These are phyloP conservation scores for Dallia pectoralis DNA, from an alignment of 2,797 vertebrate genomes.

Conservation along the genomic window DNA sequence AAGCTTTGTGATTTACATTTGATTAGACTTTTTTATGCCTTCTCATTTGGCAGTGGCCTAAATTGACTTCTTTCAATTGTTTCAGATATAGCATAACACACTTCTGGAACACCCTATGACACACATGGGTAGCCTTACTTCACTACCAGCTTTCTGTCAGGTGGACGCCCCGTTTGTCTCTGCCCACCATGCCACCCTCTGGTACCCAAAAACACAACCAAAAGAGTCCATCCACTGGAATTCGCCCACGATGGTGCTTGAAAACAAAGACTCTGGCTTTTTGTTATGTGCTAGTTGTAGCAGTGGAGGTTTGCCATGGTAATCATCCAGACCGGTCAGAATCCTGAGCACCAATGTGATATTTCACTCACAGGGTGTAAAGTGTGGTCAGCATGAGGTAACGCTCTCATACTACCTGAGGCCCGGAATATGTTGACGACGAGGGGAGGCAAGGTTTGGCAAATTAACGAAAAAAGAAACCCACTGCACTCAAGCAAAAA, in stretches of 20 bases:
- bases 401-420: slow-evolving; percentile 53
- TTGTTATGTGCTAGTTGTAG: slow-evolving; percentile 14
- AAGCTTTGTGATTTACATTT: too few species aligned
- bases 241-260: background rate
- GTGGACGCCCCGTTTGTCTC: background rate
- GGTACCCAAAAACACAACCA: background rate
- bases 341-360: slow-evolving; percentile 65
- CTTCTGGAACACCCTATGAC: too few species aligned
- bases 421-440: slow-evolving; percentile 29
- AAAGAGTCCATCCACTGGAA: background rate
- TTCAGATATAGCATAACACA: too few species aligned
- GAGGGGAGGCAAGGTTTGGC: slow-evolving; percentile 10
- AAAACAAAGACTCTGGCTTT: background rate
- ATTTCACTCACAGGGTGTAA: slow-evolving; percentile 66
- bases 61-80: too few species aligned
- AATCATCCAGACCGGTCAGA: slow-evolving; percentile 63
- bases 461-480: slow-evolving; percentile 40
- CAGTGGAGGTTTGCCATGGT: slow-evolving; percentile 27
- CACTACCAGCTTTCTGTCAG: background rate
- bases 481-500: slow-evolving; percentile 20
- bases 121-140: too few species aligned
- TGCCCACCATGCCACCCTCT: slow-evolving; percentile 6
- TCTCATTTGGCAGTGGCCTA: too few species aligned
- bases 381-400: slow-evolving; percentile 64
- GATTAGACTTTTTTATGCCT: too few species aligned